A percentile compares a stretch with the other conserved stretches of the same genome.
Conservation (phyloP, 2,888 invertebrate genomes). For the Cryptocephalus moraei region DNA sequence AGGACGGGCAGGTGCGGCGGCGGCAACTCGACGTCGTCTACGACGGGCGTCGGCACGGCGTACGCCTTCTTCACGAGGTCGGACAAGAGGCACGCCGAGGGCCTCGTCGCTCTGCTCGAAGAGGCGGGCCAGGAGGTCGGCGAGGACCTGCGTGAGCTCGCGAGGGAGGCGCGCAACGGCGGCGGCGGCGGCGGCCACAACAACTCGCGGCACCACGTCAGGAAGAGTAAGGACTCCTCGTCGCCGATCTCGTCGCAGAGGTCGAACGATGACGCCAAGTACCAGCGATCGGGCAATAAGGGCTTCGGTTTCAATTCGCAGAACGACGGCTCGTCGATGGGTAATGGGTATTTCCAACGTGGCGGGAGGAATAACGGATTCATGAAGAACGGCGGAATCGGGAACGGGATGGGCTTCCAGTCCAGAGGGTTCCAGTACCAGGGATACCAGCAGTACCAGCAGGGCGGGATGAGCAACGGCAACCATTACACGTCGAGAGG, state of each 20-base stretch:
- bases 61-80: constrained; percentile 93
- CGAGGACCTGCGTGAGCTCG: constrained; percentile 31
- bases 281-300: constrained; percentile 16
- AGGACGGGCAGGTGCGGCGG: constrained; percentile 89
- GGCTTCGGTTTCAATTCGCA: constrained; percentile 2
- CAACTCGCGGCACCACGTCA: constrained; percentile 41
- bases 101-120: constrained; percentile 79
- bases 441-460: too few relatives aligned
- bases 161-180: constrained; percentile 34
- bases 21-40: constrained; percentile 67
- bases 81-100: constrained; percentile 86
- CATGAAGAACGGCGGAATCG: too few relatives aligned
- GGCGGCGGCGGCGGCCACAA: constrained; percentile 38
- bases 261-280: constrained; percentile 9
- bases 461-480: too few relatives aligned
- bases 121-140: constrained; percentile 74
- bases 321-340: constrained; percentile 11
- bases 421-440: too few relatives aligned
- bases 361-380: too few relatives aligned
- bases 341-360: constrained; percentile 18
- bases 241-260: constrained; percentile 41
- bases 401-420: too few relatives aligned
- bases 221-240: constrained; percentile 44
- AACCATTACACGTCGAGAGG: too few relatives aligned
- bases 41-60: constrained; percentile 79